Evolutionary conservation across 2,797 vertebrate species (phyloP).

Genomic region (Sparidentex hasta): DNA sequence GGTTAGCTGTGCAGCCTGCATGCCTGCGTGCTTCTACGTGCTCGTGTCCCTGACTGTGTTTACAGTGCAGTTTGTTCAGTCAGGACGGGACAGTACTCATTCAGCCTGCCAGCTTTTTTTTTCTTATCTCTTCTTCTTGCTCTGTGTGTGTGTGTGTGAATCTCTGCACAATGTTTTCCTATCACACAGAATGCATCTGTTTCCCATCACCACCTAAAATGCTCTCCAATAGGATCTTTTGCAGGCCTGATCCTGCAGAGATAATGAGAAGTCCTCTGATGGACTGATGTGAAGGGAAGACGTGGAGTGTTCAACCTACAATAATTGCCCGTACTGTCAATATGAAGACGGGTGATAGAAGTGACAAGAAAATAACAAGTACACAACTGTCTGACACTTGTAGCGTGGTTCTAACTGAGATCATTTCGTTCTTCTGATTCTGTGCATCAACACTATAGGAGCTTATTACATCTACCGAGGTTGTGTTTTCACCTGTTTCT

Average conservation of each 20-base stretch:
- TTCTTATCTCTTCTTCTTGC: conserved; percentile 28
- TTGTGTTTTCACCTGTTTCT: too few relatives aligned
- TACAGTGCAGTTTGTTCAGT: conserved; percentile 59
- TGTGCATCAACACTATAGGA: not conserved
- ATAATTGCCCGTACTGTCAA: not conserved
- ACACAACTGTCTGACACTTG: not conserved
- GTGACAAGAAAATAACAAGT: not conserved
- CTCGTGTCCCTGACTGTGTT: conserved; percentile 50
- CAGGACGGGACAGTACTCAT: conserved; percentile 32
- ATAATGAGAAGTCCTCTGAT: conserved; percentile 20
- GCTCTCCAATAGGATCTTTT: conserved; percentile 35
- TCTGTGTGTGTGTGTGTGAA: conserved; percentile 30
- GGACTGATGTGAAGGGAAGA: conserved; percentile 25
- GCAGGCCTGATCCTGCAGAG: conserved; percentile 19
- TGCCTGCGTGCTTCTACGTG: conserved; percentile 30
- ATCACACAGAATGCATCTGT: conserved; percentile 42
- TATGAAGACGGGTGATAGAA: not conserved
- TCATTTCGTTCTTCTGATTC: not conserved
- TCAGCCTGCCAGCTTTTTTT: conserved; percentile 4
- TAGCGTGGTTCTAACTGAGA: not conserved
- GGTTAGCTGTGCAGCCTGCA: conserved; percentile 27
- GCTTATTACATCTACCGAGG: not conserved
- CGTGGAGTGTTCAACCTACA: not conserved
- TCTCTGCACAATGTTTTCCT: conserved; percentile 35
- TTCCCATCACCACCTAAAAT: conserved; percentile 30